Base-by-base conservation (phyloP, 2,888 invertebrate species). In the Gandaritis pyraliata region DNA sequence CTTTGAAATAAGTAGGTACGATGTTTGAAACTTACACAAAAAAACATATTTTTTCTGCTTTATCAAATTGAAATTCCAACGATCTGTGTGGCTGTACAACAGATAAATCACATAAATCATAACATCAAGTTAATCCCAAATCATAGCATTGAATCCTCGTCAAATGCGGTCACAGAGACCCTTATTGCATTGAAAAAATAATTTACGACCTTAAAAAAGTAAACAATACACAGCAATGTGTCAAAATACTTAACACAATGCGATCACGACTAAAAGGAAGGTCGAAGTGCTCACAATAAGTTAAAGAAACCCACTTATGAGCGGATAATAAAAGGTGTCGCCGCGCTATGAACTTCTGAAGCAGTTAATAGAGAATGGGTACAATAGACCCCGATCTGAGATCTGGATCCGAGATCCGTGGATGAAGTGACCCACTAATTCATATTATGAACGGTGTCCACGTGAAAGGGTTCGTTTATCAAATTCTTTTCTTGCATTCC, bases 311-410 rank as follows among this genome's bases (percentile, higher is more conserved):
- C 77, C 79, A 83, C 81, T 82, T 76, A 75, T 74, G 70, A 73
- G 70, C 72, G 67, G 61, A 51, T 59, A 73, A 86, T 85, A 87
- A 87, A 80, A 77, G 82, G 75, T 82, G 83, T 86, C 84, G 71
- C 77, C 77, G 75, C 66, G 72, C 83, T 87, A 91, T 90, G 88
- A 90, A 91, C 91, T 91, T 88, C 91, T 90, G 90, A 82, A 86
- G 84, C 88, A 91, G 90, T 91, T 90, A 88, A 90, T 90, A 89
- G 82, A 82, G 75, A 71, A 65, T 51, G 49, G 38, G 65, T 70
- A 91, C 83, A 90, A 90, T 77, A 66, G 79, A 69, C 83, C 78
- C 81, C 79, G 82, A 83, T 84, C 85, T 82, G 73, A n/a, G 5
- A 8, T n/a, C n/a, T n/a, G n/a, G n/a, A n/a, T n/a, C n/a, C 13